Conservation (phyloP, 2,113 vertebrate genomes). For the Lutjanus erythropterus region DNA sequence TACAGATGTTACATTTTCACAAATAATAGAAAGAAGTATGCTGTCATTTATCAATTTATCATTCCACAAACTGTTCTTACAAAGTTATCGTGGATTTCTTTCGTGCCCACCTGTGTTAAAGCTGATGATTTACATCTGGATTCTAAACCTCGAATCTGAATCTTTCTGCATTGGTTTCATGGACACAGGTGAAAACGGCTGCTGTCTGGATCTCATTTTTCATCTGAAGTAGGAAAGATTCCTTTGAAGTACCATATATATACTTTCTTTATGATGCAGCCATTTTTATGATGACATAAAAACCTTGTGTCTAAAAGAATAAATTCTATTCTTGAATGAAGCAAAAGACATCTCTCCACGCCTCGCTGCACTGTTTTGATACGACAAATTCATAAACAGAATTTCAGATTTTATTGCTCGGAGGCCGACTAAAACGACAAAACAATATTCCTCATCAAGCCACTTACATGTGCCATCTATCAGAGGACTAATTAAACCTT, state of each 20-base stretch:
- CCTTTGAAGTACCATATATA: constrained; percentile 46
- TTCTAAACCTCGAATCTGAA: constrained; percentile 31
- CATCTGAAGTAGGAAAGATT: constrained; percentile 13
- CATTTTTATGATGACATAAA: constrained; percentile 8
- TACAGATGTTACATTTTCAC: background rate
- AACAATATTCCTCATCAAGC: constrained; percentile 21
- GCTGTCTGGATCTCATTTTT: constrained; percentile 62
- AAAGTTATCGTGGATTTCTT: constrained; percentile 38
- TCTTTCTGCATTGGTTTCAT: constrained; percentile 39
- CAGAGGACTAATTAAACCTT: constrained; percentile 60
- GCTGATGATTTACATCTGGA: constrained; percentile 53
- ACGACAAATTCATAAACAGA: background rate
- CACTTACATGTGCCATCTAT: constrained; percentile 57
- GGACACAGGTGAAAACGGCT: constrained; percentile 47
- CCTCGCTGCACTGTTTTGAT: constrained; percentile 5
- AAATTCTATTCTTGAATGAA: background rate
- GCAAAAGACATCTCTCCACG: background rate
- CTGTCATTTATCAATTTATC: constrained; percentile 24
- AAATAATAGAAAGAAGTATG: background rate
- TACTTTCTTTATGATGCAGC: background rate
- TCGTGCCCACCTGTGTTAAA: constrained; percentile 50
- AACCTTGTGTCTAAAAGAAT: background rate
- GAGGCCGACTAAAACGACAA: constrained; percentile 11
- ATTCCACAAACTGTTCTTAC: constrained; percentile 21
- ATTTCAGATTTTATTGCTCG: constrained; percentile 9